Percentiles rank a stretch among this genome's conserved stretches.
phyloP scores from a whole-genome alignment of 2,797 vertebrate genomes.

The Knipowitschia caucasica region DNA sequence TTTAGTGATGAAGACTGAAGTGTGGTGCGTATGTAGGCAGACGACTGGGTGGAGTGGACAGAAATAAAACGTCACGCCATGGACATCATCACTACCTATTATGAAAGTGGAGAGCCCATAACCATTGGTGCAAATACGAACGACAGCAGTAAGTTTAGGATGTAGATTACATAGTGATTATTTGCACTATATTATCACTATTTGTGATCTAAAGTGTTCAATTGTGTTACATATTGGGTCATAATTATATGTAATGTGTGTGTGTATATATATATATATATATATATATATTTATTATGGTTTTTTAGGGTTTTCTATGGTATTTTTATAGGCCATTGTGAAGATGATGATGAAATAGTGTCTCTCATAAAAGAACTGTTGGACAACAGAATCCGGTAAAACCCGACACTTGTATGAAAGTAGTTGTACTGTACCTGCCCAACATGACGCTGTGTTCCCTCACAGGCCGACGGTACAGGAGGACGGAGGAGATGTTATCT shows the following conservation, averaged over 20 bases:
- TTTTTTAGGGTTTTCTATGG: conserved; percentile 7
- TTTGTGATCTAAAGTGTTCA: too few relatives aligned
- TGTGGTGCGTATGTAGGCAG: conserved; percentile 49
- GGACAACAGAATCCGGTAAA: conserved; percentile 81
- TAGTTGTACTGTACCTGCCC: not conserved
- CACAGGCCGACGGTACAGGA: conserved; percentile 81
- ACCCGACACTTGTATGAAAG: not conserved
- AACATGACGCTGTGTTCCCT: not conserved
- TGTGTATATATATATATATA: too few relatives aligned
- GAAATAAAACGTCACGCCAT: conserved; percentile 70
- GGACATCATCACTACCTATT: conserved; percentile 73
- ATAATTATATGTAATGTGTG: not conserved
- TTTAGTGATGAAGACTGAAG: conserved; percentile 14
- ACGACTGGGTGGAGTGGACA: conserved; percentile 78
- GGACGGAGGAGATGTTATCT: conserved; percentile 82
- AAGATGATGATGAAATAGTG: conserved; percentile 81
- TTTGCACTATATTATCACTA: too few relatives aligned
- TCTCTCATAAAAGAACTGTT: conserved; percentile 83
- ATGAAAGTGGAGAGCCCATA: conserved; percentile 75
- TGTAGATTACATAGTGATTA: too few relatives aligned
- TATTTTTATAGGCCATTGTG: conserved; percentile 62
- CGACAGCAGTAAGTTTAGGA: conserved; percentile 80
- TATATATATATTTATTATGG: not conserved
- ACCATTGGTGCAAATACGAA: conserved; percentile 66
- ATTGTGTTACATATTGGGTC: not conserved